phyloP scores from a whole-genome alignment of 2,113 vertebrate species.

The Eleginops maclovinus region DNA sequence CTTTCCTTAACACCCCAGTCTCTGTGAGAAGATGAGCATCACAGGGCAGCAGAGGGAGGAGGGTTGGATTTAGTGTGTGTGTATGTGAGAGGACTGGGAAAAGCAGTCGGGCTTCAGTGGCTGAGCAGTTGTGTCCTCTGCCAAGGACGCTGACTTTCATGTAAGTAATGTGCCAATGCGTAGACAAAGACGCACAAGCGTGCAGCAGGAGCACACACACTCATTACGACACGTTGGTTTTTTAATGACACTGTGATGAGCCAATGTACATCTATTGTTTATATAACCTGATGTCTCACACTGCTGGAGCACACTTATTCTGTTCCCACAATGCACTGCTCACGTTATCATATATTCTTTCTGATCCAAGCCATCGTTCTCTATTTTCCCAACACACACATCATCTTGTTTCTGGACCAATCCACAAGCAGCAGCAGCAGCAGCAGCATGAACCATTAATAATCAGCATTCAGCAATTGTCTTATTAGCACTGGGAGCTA shows the following conservation, averaged over 20 bases:
- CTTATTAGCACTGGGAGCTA: conserved; percentile 54
- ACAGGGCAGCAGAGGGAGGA: conserved; percentile 6
- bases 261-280: background rate
- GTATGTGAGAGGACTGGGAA: background rate
- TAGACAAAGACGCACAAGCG: conserved; percentile 13
- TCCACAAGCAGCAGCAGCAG: conserved; percentile 50
- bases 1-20: conserved; percentile 5
- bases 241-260: conserved; percentile 6
- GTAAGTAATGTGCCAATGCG: conserved; percentile 58
- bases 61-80: background rate
- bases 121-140: conserved; percentile 57
- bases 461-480: conserved; percentile 57
- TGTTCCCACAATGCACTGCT: conserved; percentile 35
- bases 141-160: conserved; percentile 73
- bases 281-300: background rate
- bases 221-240: background rate
- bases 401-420: conserved; percentile 54
- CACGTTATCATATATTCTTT: conserved; percentile 65
- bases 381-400: conserved; percentile 26
- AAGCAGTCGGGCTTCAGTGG: conserved; percentile 15
- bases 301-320: background rate
- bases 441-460: conserved; percentile 56
- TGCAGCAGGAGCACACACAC: background rate
- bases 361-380: conserved; percentile 41
- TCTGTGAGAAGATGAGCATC: conserved; percentile 31